Percentiles rank a stretch among this genome's conserved stretches.
Conservation (phyloP, 1,140 invertebrate species). For the Papilio dardanus region DNA sequence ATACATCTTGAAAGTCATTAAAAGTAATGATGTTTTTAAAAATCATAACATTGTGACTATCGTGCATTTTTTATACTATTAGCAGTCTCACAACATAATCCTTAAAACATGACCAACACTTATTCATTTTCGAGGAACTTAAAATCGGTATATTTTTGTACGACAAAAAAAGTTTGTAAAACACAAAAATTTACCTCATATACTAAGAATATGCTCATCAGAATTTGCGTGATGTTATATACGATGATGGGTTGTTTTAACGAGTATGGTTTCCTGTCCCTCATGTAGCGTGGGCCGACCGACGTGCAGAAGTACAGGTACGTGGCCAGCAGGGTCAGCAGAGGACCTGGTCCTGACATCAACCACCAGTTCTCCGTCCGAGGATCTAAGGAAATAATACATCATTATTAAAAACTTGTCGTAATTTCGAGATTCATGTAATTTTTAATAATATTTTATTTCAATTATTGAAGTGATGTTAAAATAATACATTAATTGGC, state of each 20-base stretch:
- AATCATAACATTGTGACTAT: slow-evolving; percentile 4
- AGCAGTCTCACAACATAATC: background rate
- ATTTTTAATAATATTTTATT: no score
- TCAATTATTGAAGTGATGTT: no score
- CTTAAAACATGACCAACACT: background rate
- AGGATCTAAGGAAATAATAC: slow-evolving; percentile 84
- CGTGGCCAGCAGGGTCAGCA: slow-evolving; percentile 87
- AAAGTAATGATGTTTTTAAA: slow-evolving; percentile 12
- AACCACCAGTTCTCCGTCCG: slow-evolving; percentile 93
- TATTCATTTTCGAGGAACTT: no score
- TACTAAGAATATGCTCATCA: slow-evolving; percentile 88
- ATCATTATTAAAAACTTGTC: background rate
- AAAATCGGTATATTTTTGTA: no score
- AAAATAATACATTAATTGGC: no score
- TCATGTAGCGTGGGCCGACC: slow-evolving; percentile 92
- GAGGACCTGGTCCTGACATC: slow-evolving; percentile 90
- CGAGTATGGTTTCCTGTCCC: slow-evolving; percentile 91
- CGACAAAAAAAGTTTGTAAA: background rate
- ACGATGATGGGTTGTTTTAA: slow-evolving; percentile 89
- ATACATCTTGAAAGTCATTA: background rate
- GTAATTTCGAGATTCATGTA: no score
- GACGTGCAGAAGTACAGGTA: slow-evolving; percentile 91
- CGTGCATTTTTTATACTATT: slow-evolving; percentile 1
- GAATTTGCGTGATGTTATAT: slow-evolving; percentile 92
- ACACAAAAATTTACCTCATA: slow-evolving; percentile 83